These are phyloP conservation scores for Aporrectodea caliginosa DNA, from an alignment of 1,140 invertebrate genomes.

Conservation along the genomic window DNA sequence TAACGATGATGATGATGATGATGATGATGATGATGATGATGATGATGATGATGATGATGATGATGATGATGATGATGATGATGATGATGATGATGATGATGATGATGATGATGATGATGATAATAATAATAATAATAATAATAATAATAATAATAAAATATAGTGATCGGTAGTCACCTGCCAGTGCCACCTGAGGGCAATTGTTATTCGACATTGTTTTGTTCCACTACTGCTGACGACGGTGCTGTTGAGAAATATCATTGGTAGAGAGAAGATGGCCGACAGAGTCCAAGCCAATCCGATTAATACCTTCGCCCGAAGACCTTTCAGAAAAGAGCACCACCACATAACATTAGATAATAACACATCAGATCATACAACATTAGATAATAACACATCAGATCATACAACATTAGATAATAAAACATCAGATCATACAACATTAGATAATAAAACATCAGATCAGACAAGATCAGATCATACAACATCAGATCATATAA, in stretches of 20 bases:
- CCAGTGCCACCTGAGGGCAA: neutral
- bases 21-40: no score
- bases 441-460: neutral
- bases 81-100: no score
- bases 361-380: constrained; percentile 34
- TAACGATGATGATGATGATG: no score
- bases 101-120: no score
- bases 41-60: no score
- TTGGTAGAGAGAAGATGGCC: neutral
- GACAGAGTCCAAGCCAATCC: neutral
- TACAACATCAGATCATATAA: constrained; percentile 35
- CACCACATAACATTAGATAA: constrained; percentile 35
- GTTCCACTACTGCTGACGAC: neutral
- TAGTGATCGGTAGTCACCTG: neutral
- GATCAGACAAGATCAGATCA: constrained; percentile 31
- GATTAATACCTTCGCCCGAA: neutral
- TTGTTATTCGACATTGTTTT: neutral
- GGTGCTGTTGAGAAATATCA: neutral
- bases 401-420: neutral
- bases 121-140: no score
- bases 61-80: no score
- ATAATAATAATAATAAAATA: no score
- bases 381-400: constrained; percentile 31
- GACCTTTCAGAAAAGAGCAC: neutral
- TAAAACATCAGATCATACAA: neutral